Evolutionary conservation across 1,140 invertebrate species (phyloP).

Genomic region (Aphelenchoides fujianensis): DNA sequence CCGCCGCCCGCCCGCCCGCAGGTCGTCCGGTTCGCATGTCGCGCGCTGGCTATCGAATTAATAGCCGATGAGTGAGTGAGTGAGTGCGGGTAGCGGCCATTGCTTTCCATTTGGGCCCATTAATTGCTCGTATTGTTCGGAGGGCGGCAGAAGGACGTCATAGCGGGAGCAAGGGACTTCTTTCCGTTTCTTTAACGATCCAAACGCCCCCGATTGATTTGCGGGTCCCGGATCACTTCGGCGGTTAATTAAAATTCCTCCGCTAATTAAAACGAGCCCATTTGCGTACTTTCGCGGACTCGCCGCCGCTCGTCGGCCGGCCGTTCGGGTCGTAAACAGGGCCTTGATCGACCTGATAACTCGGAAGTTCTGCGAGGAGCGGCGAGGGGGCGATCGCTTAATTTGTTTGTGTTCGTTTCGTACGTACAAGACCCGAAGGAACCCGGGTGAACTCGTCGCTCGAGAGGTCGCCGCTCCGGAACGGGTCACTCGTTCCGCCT

Average conservation of each 20-base stretch:
- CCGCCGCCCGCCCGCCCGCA: too few species aligned
- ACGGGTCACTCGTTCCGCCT: too few species aligned
- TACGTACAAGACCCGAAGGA: neutral
- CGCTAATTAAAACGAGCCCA: neutral
- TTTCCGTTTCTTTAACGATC: too few species aligned
- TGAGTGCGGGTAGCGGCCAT: too few species aligned
- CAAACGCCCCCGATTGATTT: too few species aligned
- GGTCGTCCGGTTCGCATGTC: neutral
- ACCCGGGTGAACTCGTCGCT: neutral
- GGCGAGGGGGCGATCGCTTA: neutral
- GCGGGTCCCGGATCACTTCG: neutral
- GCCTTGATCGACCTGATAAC: neutral
- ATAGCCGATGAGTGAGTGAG: neutral
- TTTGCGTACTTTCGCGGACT: too few species aligned
- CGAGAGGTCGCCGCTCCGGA: too few species aligned
- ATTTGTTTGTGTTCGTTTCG: slow-evolving; percentile 1
- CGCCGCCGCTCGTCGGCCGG: too few species aligned
- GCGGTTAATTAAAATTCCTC: neutral
- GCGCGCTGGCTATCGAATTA: neutral
- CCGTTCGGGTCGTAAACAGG: too few species aligned
- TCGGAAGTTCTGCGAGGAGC: neutral
- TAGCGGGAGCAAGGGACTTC: neutral
- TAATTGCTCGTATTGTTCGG: too few species aligned
- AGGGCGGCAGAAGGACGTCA: too few species aligned
- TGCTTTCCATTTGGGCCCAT: too few species aligned